phyloP scores from a whole-genome alignment of 2,888 invertebrate species.

The Flexamia atlantica region DNA sequence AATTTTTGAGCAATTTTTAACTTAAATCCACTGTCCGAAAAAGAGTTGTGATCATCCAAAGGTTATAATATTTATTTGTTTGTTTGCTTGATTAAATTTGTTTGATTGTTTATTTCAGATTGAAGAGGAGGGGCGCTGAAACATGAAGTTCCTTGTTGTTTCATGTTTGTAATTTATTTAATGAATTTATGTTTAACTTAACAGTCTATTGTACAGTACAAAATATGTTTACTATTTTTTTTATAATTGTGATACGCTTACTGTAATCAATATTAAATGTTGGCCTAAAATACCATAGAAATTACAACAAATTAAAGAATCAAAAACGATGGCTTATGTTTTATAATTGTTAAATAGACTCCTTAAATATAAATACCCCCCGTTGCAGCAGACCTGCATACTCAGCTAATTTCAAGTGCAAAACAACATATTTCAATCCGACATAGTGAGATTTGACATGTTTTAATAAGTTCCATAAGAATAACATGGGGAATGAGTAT shows the following conservation, averaged over 20 bases:
- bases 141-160: slow-evolving; percentile 7
- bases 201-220: neutral
- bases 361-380: neutral
- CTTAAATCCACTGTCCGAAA: too few relatives aligned
- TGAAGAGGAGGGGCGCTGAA: neutral
- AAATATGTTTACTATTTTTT: neutral
- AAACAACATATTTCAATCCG: too few relatives aligned
- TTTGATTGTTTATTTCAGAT: neutral
- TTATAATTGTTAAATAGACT: neutral
- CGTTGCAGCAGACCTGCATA: too few relatives aligned
- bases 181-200: slow-evolving; percentile 8
- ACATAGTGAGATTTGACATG: too few relatives aligned
- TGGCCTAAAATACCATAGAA: neutral
- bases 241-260: too few relatives aligned
- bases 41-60: too few relatives aligned
- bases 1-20: too few relatives aligned
- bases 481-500: too few relatives aligned
- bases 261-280: too few relatives aligned
- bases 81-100: neutral
- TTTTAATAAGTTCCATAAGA: too few relatives aligned
- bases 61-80: too few relatives aligned
- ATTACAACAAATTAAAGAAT: neutral
- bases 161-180: slow-evolving; percentile 12
- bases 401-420: too few relatives aligned
- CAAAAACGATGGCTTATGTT: neutral